Evolutionary conservation across 2,888 invertebrate genomes (phyloP).

Genomic region (Merodon equestris): DNA sequence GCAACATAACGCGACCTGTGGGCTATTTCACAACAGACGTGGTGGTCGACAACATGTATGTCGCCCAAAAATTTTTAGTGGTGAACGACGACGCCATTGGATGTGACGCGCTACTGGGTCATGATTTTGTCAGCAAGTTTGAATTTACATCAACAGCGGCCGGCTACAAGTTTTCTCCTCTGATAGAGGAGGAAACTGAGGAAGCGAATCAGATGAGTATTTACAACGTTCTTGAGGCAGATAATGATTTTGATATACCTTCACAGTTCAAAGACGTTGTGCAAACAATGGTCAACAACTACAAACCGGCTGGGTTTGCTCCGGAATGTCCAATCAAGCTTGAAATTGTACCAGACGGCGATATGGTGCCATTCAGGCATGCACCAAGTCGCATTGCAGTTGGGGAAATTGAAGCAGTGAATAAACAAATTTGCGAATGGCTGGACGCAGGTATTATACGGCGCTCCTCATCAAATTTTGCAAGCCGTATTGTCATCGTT

Average conservation of each 20-base stretch:
- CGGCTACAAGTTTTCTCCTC: constrained; percentile 29
- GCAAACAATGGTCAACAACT: constrained; percentile 24
- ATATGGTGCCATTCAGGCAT: constrained; percentile 6
- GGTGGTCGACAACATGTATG: constrained; percentile 27
- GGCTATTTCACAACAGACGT: constrained; percentile 37
- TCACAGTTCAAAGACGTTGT: constrained; percentile 24
- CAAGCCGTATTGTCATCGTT: constrained; percentile 1
- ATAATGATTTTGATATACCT: constrained; percentile 24
- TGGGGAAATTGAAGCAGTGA: background rate
- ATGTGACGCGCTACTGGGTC: constrained; percentile 38
- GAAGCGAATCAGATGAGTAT: constrained; percentile 32
- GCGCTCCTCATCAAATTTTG: background rate
- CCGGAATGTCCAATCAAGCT: too few relatives aligned
- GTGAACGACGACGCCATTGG: constrained; percentile 29
- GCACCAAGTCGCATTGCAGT: constrained; percentile 14
- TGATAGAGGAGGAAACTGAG: constrained; percentile 4
- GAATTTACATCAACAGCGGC: constrained; percentile 20
- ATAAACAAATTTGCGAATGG: background rate
- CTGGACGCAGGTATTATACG: background rate
- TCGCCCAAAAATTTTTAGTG: constrained; percentile 29
- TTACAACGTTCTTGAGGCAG: constrained; percentile 19
- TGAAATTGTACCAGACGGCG: background rate
- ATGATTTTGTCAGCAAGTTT: constrained; percentile 31
- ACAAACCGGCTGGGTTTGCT: constrained; percentile 1
- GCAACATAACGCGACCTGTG: constrained; percentile 10